Evolutionary conservation across 1,140 invertebrate genomes (phyloP), one percentile per base, ranked within the genome.

Genomic region (Drosophila orena): DNA sequence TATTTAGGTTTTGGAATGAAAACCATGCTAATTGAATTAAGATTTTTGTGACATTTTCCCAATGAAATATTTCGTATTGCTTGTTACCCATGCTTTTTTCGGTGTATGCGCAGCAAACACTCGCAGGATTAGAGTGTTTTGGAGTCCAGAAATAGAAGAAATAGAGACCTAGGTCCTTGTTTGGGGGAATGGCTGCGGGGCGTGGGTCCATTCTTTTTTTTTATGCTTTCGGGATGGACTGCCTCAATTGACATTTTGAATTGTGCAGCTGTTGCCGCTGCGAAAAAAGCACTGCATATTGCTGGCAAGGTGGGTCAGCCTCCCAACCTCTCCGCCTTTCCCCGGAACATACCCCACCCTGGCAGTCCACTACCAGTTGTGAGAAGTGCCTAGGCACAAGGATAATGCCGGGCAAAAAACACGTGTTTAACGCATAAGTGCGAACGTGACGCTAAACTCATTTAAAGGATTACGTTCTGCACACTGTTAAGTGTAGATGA

Each of bases 181-280:
- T 69, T 56, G 64, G 42, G 43, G 50, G 42, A 40, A 20, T 47
- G 50, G 62, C 66, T 47, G 12, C 8, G 62, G 62, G 50, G 64
- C 66, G 15, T 68, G 64, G 10, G 64, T 68, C 64, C 64, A 52
- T 68, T 68, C 64, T 62, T 37, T 53, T 60, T 60, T 49, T 38
- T 38, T 38, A 14, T 44, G 58, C 60, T 61, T 43, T 46, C 58
- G 55, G 69, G 64, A 68, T 60, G 64, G 64, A 68, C 64, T 88
- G 83, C 84, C 79, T 88, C 84, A 88, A 88, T 88, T 88, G 84
- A 88, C 84, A 88, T 88, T 86, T 88, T 88, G 84, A 89, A 89
- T 88, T 88, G 83, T 88, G 83, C 76, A 84, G 75, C 70, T 71
- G 80, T 61, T 71, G 78, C 65, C 20, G 62, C 70, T 84, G 80